phyloP scores from a whole-genome alignment of 2,797 vertebrate species.

The Avahi laniger region DNA sequence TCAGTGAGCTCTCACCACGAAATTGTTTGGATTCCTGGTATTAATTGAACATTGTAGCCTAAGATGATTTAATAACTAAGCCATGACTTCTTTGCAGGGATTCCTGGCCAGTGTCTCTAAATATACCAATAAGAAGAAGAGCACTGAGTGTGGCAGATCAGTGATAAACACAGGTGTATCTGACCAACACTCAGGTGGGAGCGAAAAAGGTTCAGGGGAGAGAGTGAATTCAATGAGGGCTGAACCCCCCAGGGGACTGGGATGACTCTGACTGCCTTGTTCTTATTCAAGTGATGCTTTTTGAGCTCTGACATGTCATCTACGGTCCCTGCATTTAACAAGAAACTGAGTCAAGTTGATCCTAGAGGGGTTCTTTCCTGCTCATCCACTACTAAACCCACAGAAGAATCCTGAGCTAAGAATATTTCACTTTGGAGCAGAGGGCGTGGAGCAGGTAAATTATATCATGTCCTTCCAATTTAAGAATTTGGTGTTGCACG shows the following conservation, averaged over 20 bases:
- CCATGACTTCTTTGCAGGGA: neutral
- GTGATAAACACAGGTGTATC: neutral
- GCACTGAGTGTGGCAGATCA: neutral
- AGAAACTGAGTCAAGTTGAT: neutral
- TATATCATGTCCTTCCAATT: neutral
- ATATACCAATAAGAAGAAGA: neutral
- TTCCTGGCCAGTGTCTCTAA: neutral
- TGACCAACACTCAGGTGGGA: neutral
- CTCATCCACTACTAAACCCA: neutral
- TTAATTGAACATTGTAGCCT: neutral
- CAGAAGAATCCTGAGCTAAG: neutral
- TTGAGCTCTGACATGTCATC: neutral
- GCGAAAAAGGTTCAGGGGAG: neutral
- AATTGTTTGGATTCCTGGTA: neutral
- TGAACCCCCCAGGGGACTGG: too few species aligned
- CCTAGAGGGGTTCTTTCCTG: neutral
- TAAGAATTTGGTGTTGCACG: neutral
- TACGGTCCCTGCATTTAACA: neutral
- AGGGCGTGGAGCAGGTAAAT: neutral
- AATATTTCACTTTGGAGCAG: neutral
- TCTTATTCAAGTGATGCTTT: neutral
- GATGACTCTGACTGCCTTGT: neutral
- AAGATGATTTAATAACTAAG: neutral
- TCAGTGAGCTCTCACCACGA: neutral
- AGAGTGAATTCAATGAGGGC: neutral